Conservation (phyloP, 1,140 invertebrate species). For the Drosophila suzukii region DNA sequence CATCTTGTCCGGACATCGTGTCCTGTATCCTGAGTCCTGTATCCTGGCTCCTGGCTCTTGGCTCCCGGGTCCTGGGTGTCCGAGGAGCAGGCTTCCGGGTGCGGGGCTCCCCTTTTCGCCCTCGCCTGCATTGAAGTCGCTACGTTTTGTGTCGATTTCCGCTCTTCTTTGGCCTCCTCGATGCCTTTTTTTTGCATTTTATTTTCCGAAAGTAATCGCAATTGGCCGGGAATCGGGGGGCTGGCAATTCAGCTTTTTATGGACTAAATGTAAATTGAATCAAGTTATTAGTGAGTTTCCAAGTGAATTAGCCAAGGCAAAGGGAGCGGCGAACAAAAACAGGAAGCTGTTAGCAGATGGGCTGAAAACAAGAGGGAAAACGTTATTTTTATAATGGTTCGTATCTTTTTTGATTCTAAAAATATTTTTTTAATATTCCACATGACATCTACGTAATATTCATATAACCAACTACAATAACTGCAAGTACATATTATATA, state of each 20-base stretch:
- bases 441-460: not conserved
- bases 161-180: constrained; percentile 10
- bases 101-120: constrained; percentile 12
- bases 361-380: not conserved
- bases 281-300: constrained; percentile 47
- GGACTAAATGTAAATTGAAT: constrained; percentile 40
- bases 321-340: not conserved
- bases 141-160: constrained; percentile 70
- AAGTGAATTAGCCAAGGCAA: constrained; percentile 34
- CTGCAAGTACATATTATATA: not conserved
- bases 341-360: not conserved
- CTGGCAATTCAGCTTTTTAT: constrained; percentile 1
- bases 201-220: constrained; percentile 30
- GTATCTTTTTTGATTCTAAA: too few relatives aligned
- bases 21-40: constrained; percentile 33
- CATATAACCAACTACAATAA: not conserved
- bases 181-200: not conserved
- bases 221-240: constrained; percentile 18
- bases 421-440: too few relatives aligned
- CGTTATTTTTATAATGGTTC: too few relatives aligned
- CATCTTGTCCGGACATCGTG: constrained; percentile 73
- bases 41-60: constrained; percentile 7
- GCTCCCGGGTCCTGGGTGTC: not conserved
- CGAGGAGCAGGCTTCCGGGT: not conserved
- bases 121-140: constrained; percentile 57